A percentile compares a stretch with the other conserved stretches of the same genome.
Conservation (phyloP, 1,140 invertebrate species). For the Neotoxoptera formosana region DNA sequence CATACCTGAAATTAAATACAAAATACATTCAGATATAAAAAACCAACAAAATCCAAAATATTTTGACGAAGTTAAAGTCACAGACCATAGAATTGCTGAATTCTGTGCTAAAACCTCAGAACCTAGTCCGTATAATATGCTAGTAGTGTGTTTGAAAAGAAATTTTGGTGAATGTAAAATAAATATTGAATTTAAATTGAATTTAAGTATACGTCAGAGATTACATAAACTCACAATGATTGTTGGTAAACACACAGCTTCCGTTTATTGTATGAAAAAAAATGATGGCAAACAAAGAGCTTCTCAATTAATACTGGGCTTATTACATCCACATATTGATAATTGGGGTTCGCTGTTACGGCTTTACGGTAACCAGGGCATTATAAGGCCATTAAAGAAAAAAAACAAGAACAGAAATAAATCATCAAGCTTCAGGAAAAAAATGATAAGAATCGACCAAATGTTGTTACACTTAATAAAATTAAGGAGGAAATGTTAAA, state of each 20-base stretch:
- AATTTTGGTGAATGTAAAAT: constrained; percentile 92
- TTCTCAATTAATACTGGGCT: constrained; percentile 90
- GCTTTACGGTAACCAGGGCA: constrained; percentile 90
- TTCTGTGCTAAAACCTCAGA: constrained; percentile 95
- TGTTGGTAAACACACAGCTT: constrained; percentile 89
- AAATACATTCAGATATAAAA: constrained; percentile 58
- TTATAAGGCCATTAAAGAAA: constrained; percentile 92
- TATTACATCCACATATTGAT: constrained; percentile 88
- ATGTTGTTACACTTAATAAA: constrained; percentile 93
- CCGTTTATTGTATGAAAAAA: constrained; percentile 94
- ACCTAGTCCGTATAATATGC: constrained; percentile 90
- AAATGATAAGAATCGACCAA: constrained; percentile 89
- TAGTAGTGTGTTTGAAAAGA: constrained; percentile 88
- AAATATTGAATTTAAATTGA: constrained; percentile 87
- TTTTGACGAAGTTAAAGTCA: constrained; percentile 94
- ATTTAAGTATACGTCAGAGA: constrained; percentile 88
- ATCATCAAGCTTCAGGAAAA: constrained; percentile 91
- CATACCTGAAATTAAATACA: constrained; percentile 89
- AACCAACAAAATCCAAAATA: constrained; percentile 68
- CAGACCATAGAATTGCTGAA: constrained; percentile 91
- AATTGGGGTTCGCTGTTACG: constrained; percentile 95
- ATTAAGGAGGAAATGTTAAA: constrained; percentile 88
- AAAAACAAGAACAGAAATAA: constrained; percentile 93
- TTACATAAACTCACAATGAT: constrained; percentile 94
- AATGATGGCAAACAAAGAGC: constrained; percentile 95